phyloP scores from a whole-genome alignment of 1,140 invertebrate species.

The Drosophila sucinea region DNA sequence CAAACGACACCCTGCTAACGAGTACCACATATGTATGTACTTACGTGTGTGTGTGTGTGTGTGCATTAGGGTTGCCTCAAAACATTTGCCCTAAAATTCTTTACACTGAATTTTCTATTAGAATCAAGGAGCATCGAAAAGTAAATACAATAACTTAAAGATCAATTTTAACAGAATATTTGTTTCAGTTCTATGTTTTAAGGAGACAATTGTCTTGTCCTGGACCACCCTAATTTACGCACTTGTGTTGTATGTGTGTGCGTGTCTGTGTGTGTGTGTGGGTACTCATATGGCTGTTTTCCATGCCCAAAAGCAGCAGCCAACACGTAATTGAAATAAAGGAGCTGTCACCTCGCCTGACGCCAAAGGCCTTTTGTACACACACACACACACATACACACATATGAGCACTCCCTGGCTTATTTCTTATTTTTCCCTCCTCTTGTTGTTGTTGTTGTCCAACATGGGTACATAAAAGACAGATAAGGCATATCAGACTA shows the following conservation, averaged over 20 bases:
- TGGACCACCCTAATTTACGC: conserved; percentile 4
- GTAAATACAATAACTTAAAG: too few species aligned
- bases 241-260: neutral
- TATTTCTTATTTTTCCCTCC: conserved; percentile 1
- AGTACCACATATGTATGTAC: neutral
- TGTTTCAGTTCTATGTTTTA: too few species aligned
- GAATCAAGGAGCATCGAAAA: too few species aligned
- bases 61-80: neutral
- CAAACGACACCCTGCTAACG: conserved; percentile 14
- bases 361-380: conserved; percentile 23
- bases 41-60: neutral
- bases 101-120: too few species aligned
- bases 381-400: conserved; percentile 10
- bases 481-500: conserved; percentile 5
- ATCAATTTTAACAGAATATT: too few species aligned
- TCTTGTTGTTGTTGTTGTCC: neutral
- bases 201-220: neutral
- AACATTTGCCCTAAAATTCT: too few species aligned
- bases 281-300: conserved; percentile 4
- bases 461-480: neutral
- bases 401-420: conserved; percentile 9
- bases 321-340: conserved; percentile 54
- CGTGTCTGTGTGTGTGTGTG: neutral
- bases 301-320: conserved; percentile 1
- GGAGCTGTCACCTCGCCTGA: conserved; percentile 34